phyloP scores from a whole-genome alignment of 2,113 vertebrate species.

The Lamprologus lemairii region DNA sequence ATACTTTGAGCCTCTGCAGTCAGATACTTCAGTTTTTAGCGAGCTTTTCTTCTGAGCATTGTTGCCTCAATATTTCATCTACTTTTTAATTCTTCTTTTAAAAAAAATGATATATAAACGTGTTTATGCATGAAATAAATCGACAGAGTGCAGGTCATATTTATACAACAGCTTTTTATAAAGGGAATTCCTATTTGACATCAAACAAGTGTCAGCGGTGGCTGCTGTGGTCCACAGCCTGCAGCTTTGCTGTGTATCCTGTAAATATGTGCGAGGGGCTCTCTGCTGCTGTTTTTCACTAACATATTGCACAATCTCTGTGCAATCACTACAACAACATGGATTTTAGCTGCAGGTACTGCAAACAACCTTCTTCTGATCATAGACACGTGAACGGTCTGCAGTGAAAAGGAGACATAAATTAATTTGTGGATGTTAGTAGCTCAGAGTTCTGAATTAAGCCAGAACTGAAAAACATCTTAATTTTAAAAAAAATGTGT shows the following conservation, averaged over 20 bases:
- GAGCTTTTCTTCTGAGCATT: not conserved
- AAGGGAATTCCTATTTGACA: conserved; percentile 66
- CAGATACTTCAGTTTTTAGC: not conserved
- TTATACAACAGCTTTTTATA: conserved; percentile 60
- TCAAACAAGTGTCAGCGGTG: conserved; percentile 61
- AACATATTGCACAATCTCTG: not conserved
- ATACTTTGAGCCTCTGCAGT: accelerated
- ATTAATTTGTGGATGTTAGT: accelerated
- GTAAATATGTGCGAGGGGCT: conserved; percentile 37
- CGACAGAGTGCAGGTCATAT: conserved; percentile 20
- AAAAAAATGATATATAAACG: conserved; percentile 4
- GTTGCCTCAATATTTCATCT: not conserved
- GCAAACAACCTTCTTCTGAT: not conserved
- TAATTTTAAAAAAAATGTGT: accelerated
- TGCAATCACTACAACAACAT: not conserved
- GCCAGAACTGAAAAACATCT: not conserved
- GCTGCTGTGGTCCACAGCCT: conserved; percentile 29
- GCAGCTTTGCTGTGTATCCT: conserved; percentile 4
- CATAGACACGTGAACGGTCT: accelerated
- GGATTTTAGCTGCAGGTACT: not conserved
- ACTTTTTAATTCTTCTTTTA: not conserved
- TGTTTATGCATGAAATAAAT: conserved; percentile 43
- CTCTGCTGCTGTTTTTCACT: not conserved
- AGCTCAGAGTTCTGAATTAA: not conserved
- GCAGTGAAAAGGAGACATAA: not conserved